These are phyloP conservation scores for Rhagium mordax DNA, from an alignment of 2,888 invertebrate genomes.

Conservation along the genomic window DNA sequence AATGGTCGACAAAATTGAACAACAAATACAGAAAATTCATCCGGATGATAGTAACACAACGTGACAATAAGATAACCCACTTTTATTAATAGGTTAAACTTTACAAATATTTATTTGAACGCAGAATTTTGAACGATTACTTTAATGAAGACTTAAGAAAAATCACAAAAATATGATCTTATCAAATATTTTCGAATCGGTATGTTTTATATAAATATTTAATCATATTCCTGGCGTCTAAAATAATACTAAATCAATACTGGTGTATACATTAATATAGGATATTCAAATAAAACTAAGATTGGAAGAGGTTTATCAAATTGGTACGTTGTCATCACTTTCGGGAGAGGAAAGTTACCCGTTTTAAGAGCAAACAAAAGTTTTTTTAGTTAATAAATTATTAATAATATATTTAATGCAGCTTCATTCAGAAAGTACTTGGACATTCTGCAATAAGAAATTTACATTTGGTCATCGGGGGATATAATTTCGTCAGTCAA, in stretches of 20 bases:
- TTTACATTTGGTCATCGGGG: too few species aligned
- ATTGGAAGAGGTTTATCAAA: too few species aligned
- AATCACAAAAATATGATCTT: not conserved
- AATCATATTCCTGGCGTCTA: not conserved
- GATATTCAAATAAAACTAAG: too few species aligned
- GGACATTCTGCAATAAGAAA: too few species aligned
- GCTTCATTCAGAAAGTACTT: too few species aligned
- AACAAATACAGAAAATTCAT: not conserved
- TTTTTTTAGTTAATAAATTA: too few species aligned
- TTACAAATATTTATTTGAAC: not conserved
- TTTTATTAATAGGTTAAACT: not conserved
- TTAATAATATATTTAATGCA: too few species aligned
- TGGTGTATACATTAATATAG: too few species aligned
- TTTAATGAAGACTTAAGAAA: not conserved
- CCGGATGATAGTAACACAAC: not conserved
- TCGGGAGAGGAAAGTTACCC: too few species aligned
- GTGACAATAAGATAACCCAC: not conserved
- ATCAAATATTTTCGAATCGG: not conserved
- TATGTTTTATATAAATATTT: not conserved
- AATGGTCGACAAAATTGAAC: not conserved
- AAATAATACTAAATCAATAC: not conserved
- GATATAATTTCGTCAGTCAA: too few species aligned
- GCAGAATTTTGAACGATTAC: not conserved
- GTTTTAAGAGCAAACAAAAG: too few species aligned
- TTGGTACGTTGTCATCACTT: too few species aligned